phyloP scores from a whole-genome alignment of 2,797 vertebrate species.

The Tokudaia muenninki region DNA sequence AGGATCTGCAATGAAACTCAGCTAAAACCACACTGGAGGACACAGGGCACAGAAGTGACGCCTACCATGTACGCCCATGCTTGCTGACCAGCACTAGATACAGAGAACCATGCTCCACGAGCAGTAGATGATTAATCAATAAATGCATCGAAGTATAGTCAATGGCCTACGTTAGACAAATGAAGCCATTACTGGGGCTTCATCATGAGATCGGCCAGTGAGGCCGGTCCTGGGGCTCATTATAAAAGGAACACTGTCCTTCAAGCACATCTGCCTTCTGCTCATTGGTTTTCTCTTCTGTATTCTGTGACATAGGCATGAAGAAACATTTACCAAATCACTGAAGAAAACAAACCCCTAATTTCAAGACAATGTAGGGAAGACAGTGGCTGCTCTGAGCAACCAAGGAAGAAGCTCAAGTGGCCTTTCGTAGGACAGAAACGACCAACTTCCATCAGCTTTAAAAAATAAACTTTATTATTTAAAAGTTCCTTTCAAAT shows the following conservation, averaged over 20 bases:
- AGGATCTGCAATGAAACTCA: not conserved
- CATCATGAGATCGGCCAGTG: not conserved
- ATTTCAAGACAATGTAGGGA: constrained; percentile 22
- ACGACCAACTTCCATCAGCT: not conserved
- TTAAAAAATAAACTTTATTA: not conserved
- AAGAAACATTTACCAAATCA: not conserved
- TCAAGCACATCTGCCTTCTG: not conserved
- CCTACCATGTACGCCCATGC: too few species aligned
- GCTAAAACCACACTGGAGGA: not conserved
- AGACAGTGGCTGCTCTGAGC: not conserved
- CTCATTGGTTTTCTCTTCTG: not conserved
- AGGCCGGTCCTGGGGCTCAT: not conserved
- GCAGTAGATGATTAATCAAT: not conserved
- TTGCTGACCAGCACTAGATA: not conserved
- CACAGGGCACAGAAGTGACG: not conserved
- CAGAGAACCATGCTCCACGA: not conserved
- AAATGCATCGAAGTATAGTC: not conserved
- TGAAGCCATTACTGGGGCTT: too few species aligned
- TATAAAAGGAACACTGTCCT: not conserved
- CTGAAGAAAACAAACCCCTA: constrained; percentile 5
- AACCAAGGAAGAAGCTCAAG: constrained; percentile 4
- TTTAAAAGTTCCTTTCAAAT: not conserved
- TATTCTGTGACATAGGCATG: constrained; percentile 4
- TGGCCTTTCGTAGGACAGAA: not conserved
- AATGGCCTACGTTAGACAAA: not conserved